Base-by-base conservation (phyloP, 2,113 vertebrate genomes). In the Pterocles orientalis region DNA sequence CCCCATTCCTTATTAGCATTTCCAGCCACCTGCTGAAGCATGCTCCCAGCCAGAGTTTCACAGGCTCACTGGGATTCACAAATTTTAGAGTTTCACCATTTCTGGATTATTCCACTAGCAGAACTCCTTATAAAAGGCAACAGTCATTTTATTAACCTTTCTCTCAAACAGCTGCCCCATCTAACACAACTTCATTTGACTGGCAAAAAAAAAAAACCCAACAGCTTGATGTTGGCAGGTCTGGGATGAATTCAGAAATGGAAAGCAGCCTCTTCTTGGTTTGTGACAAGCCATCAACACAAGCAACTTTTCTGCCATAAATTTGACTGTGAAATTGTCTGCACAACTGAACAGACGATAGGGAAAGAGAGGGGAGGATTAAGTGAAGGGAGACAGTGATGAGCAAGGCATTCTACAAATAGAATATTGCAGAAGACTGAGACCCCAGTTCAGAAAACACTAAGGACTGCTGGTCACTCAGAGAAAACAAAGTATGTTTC, bases 11-110 rank as follows among this genome's bases (percentile, higher is more conserved):
- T 88, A 66, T 88, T 92, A 94, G 82, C 93, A 83, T 90, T 96
- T 88, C 79, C 57, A 97, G 88, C 82, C 95, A 97, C 90, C 95
- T 97, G 94, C 90, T 86, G 90, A 82, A 88, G 43, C 26, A 3
- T 7, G 9, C 33, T 87, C 56, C 69, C 62, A 93, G 92, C 88
- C 83, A 95, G 92, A 33, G 78, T 79, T 96, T 94, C 83, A 95
- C 79, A 50, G 70, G 58, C 90, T 94, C 91, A 34, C 45, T 65
- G 91, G 95, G 94, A 93, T 82, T 94, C 85, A 96, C 91, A 82
- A 95, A 92, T 93, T 95, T 95, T 95, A 96, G 94, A 91, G 82
- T 82, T 95, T 76, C 9, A 3, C 77, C 47, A 81, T 12, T 90
- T 88, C 83, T 94, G 94, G 73, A 93, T 92, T 91, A 88, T 70